Conservation (phyloP, 2,113 vertebrate genomes). For the Aegithalos caudatus region DNA sequence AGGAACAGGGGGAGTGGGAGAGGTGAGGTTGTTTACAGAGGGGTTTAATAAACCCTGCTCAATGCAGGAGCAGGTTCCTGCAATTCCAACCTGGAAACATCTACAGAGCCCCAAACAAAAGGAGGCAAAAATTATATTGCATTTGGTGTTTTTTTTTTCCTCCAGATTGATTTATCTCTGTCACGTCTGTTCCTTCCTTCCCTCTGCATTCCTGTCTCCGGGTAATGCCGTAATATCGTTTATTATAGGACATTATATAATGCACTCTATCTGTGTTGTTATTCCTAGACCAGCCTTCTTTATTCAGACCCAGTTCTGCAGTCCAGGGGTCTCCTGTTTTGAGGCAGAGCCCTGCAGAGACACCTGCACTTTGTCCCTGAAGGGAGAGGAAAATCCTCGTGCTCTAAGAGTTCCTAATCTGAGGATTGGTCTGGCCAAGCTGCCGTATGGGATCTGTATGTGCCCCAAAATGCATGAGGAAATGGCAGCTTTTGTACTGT, state of each 20-base stretch:
- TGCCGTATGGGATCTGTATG: accelerated
- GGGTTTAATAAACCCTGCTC: slow-evolving; percentile 24
- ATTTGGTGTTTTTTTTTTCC: neutral
- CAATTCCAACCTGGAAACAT: neutral
- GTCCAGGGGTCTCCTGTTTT: neutral
- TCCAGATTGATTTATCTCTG: slow-evolving; percentile 42
- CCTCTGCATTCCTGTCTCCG: neutral
- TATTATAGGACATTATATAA: slow-evolving; percentile 27
- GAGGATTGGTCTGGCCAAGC: neutral
- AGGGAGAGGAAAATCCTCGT: neutral
- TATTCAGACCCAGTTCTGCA: neutral
- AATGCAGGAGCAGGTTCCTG: neutral
- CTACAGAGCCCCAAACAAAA: slow-evolving; percentile 21
- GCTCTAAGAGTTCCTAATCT: neutral
- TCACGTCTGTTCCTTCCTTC: slow-evolving; percentile 11
- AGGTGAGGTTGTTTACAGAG: neutral
- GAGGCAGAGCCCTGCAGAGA: neutral
- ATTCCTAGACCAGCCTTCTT: neutral
- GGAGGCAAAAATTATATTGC: slow-evolving; percentile 36
- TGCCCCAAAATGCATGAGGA: neutral
- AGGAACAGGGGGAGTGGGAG: neutral
- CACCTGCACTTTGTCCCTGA: neutral
- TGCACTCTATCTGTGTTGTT: neutral
- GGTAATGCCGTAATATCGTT: neutral
- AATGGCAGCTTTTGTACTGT: neutral